Evolutionary conservation across 2,113 vertebrate genomes (phyloP).

Genomic region (Corythornis cristatus): DNA sequence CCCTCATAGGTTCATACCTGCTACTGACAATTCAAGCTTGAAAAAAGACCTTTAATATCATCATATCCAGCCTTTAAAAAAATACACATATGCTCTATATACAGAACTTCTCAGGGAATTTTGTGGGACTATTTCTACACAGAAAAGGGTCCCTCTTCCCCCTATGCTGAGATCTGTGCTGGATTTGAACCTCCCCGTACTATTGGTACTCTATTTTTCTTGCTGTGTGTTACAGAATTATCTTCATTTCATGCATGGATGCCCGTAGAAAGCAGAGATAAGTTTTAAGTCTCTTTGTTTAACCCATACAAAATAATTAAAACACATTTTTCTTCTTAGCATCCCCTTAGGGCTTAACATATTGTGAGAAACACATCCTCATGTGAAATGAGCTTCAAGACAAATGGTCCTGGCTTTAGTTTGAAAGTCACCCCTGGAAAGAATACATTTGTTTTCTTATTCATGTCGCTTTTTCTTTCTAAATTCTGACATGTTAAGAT

Average conservation of each 20-base stretch:
- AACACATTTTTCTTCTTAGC: constrained; percentile 42
- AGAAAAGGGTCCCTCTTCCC: neutral
- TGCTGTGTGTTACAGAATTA: neutral
- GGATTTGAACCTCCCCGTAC: neutral
- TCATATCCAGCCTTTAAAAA: neutral
- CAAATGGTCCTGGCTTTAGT: neutral
- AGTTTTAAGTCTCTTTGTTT: constrained; percentile 29
- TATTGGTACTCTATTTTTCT: neutral
- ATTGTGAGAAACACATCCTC: neutral
- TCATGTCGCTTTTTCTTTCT: neutral
- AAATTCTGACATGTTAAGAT: neutral
- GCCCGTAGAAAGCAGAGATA: constrained; percentile 14
- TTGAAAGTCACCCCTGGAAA: constrained; percentile 44
- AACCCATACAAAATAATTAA: constrained; percentile 38
- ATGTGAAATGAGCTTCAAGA: constrained; percentile 28
- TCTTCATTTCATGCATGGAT: constrained; percentile 16
- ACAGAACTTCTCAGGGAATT: neutral
- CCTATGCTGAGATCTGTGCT: neutral
- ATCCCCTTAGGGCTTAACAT: constrained; percentile 13
- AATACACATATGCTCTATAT: accelerated
- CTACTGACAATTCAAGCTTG: neutral
- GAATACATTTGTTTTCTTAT: neutral
- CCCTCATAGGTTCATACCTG: neutral
- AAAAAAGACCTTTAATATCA: neutral
- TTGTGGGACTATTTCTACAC: neutral